These are phyloP conservation scores for Zophobas morio DNA, from an alignment of 1,140 invertebrate genomes.

Conservation along the genomic window DNA sequence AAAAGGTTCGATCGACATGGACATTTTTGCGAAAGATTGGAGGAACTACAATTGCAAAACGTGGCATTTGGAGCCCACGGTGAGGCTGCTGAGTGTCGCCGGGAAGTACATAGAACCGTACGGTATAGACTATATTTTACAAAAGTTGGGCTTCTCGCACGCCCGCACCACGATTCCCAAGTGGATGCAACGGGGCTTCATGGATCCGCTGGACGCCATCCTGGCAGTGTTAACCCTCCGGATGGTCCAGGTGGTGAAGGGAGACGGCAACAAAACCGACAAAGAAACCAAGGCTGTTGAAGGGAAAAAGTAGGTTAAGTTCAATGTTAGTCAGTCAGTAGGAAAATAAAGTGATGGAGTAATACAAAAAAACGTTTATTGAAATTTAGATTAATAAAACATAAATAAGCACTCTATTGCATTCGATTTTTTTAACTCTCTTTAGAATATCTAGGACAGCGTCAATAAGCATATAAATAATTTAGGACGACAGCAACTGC, in stretches of 20 bases:
- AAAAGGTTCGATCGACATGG: conserved; percentile 63
- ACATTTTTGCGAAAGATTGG: conserved; percentile 88
- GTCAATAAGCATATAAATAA: conserved; percentile 16
- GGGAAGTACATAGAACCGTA: conserved; percentile 97
- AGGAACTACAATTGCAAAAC: conserved; percentile 94
- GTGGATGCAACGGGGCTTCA: conserved; percentile 97
- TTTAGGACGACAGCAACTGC: conserved; percentile 71
- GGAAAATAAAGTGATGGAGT: conserved; percentile 15
- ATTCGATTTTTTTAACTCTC: conserved; percentile 21
- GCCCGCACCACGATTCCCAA: conserved; percentile 98
- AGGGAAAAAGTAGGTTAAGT: conserved; percentile 46
- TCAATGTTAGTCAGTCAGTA: conserved; percentile 21
- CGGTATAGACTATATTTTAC: conserved; percentile 96
- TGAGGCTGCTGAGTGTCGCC: conserved; percentile 78
- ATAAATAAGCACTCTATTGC: conserved; percentile 48
- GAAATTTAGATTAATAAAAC: conserved; percentile 40
- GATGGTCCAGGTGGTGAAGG: conserved; percentile 71
- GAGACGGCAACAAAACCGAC: conserved; percentile 62
- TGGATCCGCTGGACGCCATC: conserved; percentile 95
- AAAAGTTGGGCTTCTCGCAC: conserved; percentile 97
- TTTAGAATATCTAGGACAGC: conserved; percentile 45
- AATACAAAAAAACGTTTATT: conserved; percentile 34
- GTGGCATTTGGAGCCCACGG: conserved; percentile 98
- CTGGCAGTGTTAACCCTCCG: conserved; percentile 80
- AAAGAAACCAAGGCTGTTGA: conserved; percentile 56